Conservation (phyloP, 2,888 invertebrate genomes). For the Drosophila pegasa region DNA sequence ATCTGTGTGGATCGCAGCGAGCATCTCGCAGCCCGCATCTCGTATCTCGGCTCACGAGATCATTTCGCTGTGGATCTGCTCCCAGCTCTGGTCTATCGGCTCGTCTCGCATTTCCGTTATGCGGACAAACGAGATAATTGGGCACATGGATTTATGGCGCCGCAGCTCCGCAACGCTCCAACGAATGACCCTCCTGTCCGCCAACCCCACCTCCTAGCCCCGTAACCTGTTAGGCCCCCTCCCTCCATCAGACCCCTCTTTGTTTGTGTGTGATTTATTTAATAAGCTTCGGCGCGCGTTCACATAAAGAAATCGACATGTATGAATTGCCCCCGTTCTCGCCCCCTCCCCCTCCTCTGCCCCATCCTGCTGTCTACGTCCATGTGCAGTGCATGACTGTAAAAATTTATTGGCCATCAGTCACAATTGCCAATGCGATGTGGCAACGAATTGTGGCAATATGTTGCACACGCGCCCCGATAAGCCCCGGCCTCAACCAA, state of each 20-base stretch:
- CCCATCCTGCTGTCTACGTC: conserved; percentile 13
- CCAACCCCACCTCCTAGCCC: neutral
- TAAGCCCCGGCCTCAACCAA: conserved; percentile 43
- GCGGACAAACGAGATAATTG: conserved; percentile 82
- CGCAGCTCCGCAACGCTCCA: conserved; percentile 30
- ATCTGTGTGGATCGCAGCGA: conserved; percentile 60
- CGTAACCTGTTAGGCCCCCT: conserved; percentile 10
- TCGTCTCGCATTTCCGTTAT: conserved; percentile 65
- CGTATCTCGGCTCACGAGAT: conserved; percentile 3
- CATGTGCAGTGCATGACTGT: conserved; percentile 66
- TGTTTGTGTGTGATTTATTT: conserved; percentile 70
- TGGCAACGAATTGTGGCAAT: conserved; percentile 69
- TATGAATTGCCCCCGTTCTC: conserved; percentile 3
- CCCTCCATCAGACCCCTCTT: neutral
- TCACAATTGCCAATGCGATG: conserved; percentile 76
- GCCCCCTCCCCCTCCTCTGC: neutral
- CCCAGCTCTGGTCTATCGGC: conserved; percentile 13
- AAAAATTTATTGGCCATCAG: conserved; percentile 83
- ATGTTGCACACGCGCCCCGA: conserved; percentile 75
- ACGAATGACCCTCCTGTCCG: conserved; percentile 42
- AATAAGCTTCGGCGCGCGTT: conserved; percentile 54
- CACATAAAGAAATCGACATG: conserved; percentile 63
- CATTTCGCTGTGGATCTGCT: conserved; percentile 1
- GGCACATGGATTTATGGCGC: conserved; percentile 75
- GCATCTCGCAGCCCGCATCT: conserved; percentile 4